Evolutionary conservation across 2,113 vertebrate genomes (phyloP).

Genomic region (Xenus cinereus): DNA sequence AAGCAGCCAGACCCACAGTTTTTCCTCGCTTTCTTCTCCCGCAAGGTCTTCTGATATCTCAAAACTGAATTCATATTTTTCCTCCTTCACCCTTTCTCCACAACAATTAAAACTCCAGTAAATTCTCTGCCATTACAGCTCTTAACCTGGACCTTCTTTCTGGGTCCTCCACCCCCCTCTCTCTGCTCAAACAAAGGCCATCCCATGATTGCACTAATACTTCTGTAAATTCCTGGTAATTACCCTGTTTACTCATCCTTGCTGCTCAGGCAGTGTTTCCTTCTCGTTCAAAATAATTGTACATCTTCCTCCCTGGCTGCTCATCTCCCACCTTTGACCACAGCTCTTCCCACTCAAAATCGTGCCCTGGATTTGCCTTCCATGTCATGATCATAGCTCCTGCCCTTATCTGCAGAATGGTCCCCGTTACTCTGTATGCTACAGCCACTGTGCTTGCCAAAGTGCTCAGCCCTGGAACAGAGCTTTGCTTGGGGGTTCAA

Average conservation of each 20-base stretch:
- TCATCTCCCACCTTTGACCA: neutral
- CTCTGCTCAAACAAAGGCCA: slow-evolving; percentile 18
- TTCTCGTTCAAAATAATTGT: neutral
- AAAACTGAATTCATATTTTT: neutral
- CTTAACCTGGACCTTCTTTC: slow-evolving; percentile 9
- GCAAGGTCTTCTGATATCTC: neutral
- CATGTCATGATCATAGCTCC: neutral
- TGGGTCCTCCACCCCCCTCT: neutral
- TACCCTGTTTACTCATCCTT: slow-evolving; percentile 36
- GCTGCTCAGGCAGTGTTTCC: neutral
- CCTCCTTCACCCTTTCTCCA: neutral
- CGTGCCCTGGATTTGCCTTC: neutral
- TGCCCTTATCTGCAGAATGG: neutral
- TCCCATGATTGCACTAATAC: neutral
- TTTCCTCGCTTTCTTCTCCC: neutral
- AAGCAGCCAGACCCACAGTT: neutral
- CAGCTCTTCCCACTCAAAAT: neutral
- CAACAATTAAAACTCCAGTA: neutral
- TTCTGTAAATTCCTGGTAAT: slow-evolving; percentile 38
- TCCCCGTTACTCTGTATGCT: neutral
- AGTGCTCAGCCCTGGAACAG: neutral
- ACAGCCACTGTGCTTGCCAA: neutral
- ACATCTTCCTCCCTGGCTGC: neutral
- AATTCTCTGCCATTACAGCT: neutral
- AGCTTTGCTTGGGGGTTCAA: neutral